These are phyloP conservation scores for Coenonympha glycerion DNA, from an alignment of 2,888 invertebrate genomes.

Conservation along the genomic window DNA sequence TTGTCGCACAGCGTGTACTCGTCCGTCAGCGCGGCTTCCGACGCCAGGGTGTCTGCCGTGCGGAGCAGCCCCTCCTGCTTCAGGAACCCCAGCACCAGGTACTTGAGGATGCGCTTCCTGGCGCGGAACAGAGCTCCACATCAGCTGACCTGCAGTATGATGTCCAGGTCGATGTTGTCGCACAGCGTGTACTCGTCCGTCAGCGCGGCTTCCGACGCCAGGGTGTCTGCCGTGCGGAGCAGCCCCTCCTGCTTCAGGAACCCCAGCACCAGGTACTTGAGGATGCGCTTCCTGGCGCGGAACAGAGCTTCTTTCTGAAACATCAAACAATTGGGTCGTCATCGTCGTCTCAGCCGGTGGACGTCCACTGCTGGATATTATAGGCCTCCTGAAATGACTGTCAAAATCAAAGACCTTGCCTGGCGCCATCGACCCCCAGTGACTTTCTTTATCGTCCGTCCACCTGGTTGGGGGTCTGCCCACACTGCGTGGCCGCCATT, in stretches of 20 bases:
- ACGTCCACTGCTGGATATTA: no score
- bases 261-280: constrained; percentile 78
- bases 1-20: constrained; percentile 91
- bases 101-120: constrained; percentile 64
- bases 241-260: constrained; percentile 82
- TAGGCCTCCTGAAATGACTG: no score
- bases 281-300: constrained; percentile 59
- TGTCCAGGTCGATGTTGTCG: constrained; percentile 93
- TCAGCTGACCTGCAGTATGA: constrained; percentile 79
- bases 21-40: constrained; percentile 83
- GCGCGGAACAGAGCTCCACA: no score
- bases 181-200: constrained; percentile 83
- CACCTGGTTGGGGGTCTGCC: no score
- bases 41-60: constrained; percentile 78
- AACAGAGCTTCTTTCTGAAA: constrained; percentile 63
- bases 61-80: constrained; percentile 79
- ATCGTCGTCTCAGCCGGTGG: no score
- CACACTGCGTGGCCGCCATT: no score
- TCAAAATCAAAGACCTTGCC: no score
- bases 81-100: constrained; percentile 81
- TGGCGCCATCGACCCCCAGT: no score
- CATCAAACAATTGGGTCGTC: no score
- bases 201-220: constrained; percentile 84
- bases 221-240: constrained; percentile 77
- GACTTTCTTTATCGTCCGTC: no score